Conservation (phyloP, 2,888 invertebrate species). For the Thymelicus sylvestris region DNA sequence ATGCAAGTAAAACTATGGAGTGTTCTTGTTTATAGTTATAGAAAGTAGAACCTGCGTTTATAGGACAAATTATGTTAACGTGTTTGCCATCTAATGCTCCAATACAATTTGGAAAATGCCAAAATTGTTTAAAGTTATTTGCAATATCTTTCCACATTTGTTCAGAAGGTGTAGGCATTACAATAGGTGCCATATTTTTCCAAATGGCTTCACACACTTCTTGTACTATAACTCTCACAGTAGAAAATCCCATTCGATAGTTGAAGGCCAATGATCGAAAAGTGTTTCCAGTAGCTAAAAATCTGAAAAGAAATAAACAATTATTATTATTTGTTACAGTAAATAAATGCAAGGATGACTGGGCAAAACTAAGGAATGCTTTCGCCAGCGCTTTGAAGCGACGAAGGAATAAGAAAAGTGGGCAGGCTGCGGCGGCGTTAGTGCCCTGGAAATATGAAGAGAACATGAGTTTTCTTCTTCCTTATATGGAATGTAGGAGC, state of each 20-base stretch:
- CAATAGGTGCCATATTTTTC: conserved; percentile 45
- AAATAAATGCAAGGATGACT: conserved; percentile 42
- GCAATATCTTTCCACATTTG: conserved; percentile 41
- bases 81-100: conserved; percentile 41
- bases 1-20: conserved; percentile 39
- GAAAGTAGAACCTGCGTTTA: background rate
- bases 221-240: conserved; percentile 47
- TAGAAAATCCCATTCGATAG: conserved; percentile 48
- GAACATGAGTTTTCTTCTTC: conserved; percentile 44
- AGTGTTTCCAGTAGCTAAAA: conserved; percentile 46
- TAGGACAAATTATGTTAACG: conserved; percentile 22
- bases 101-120: conserved; percentile 44
- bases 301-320: conserved; percentile 41
- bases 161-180: conserved; percentile 45
- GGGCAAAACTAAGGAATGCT: conserved; percentile 44
- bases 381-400: conserved; percentile 43
- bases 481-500: conserved; percentile 40
- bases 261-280: conserved; percentile 48
- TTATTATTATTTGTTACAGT: conserved; percentile 41
- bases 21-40: conserved; percentile 8
- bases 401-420: conserved; percentile 42
- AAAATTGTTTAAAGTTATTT: conserved; percentile 39
- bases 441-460: conserved; percentile 47
- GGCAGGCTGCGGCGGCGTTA: conserved; percentile 39
- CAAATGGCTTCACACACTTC: conserved; percentile 51